Conservation (phyloP, 2,888 invertebrate species). For the Drosophila neutralis region DNA sequence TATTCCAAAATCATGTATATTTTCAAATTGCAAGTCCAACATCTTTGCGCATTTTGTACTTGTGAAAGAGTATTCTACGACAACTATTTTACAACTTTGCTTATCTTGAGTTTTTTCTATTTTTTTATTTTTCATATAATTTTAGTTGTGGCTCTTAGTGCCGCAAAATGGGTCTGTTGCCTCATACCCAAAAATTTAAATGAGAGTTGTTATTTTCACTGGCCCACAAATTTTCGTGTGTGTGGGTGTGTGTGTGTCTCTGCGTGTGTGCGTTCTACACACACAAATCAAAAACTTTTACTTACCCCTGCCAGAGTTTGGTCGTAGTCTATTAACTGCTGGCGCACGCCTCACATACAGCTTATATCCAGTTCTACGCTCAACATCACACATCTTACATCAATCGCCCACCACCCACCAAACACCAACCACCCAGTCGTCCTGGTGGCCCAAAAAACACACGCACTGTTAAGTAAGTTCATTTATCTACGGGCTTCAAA, state of each 20-base stretch:
- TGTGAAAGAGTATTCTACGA: constrained; percentile 15
- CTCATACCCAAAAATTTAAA: constrained; percentile 39
- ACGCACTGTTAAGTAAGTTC: constrained; percentile 55
- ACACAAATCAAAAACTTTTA: constrained; percentile 77
- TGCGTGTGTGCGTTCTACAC: constrained; percentile 41
- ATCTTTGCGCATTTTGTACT: background rate
- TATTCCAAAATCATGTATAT: background rate
- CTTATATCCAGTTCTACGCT: background rate
- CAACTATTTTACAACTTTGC: background rate
- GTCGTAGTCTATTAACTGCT: constrained; percentile 52
- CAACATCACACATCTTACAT: background rate
- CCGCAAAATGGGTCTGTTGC: constrained; percentile 13
- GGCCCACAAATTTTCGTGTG: constrained; percentile 23
- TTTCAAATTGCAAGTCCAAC: background rate
- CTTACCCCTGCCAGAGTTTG: constrained; percentile 40
- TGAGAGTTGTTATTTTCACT: constrained; percentile 75
- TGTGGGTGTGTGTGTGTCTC: constrained; percentile 1
- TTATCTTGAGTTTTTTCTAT: background rate
- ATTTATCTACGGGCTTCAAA: constrained; percentile 62
- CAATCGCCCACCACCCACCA: background rate
- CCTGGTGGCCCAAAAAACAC: constrained; percentile 22
- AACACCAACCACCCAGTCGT: background rate
- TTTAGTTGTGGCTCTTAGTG: constrained; percentile 50
- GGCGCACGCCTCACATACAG: constrained; percentile 38
- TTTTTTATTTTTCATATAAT: constrained; percentile 31